Percentiles rank a stretch among this genome's conserved stretches.
Evolutionary conservation across 2,113 vertebrate genomes (phyloP).

Genomic region (Cyrtonyx montezumae): DNA sequence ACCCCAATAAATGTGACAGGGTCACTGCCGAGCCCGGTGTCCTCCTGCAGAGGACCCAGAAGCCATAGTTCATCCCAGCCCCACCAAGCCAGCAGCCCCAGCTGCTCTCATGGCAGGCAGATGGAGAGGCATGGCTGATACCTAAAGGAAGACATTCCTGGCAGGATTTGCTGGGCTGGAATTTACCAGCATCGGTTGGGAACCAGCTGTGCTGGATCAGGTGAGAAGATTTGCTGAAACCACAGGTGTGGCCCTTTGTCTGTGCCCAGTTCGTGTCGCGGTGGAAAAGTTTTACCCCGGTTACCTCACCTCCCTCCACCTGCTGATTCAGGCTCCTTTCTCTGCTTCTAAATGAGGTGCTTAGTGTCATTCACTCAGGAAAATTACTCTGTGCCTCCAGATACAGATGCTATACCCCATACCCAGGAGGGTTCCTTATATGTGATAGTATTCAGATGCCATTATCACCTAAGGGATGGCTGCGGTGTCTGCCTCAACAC

Average conservation of each 20-base stretch:
- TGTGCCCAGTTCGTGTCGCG: fast-evolving
- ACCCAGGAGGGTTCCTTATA: neutral
- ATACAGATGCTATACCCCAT: neutral
- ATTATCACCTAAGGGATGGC: neutral
- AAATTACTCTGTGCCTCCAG: constrained; percentile 1
- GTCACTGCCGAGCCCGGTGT: neutral
- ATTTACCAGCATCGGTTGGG: neutral
- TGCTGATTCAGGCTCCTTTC: constrained; percentile 20
- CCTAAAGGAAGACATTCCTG: neutral
- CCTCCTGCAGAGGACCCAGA: neutral
- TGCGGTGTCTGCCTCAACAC: neutral
- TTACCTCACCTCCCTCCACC: neutral
- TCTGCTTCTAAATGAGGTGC: constrained; percentile 46
- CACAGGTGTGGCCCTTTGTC: constrained; percentile 51
- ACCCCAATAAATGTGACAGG: constrained; percentile 55
- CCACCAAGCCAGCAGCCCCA: neutral
- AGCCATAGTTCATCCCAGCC: neutral
- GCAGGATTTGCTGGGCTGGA: constrained; percentile 44
- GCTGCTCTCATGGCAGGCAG: neutral
- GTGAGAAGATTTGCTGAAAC: constrained; percentile 43
- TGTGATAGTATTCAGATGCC: neutral
- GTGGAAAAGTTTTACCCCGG: constrained; percentile 43
- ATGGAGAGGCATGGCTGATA: neutral
- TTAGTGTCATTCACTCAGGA: neutral
- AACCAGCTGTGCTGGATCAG: constrained; percentile 31